A percentile compares a stretch with the other conserved stretches of the same genome.
phyloP scores from a whole-genome alignment of 1,140 invertebrate species.

The Diorhabda sublineata region DNA sequence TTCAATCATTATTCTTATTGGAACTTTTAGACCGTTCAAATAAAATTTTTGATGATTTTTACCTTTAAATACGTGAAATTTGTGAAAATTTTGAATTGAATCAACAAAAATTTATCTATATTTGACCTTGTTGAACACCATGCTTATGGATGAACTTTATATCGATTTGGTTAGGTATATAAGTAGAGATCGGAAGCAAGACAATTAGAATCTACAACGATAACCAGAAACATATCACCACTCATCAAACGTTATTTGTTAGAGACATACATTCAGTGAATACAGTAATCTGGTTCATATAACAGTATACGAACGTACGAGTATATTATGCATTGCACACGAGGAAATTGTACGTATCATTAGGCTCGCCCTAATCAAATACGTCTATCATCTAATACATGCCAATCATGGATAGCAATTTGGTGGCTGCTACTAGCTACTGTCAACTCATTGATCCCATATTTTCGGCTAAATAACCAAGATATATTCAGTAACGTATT shows the following conservation, averaged over 20 bases:
- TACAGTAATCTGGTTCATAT: slow-evolving; percentile 41
- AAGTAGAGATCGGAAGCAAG: slow-evolving; percentile 11
- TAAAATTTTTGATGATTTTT: no score
- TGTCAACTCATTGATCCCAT: not conserved
- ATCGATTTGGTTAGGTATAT: not conserved
- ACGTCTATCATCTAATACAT: slow-evolving; percentile 45
- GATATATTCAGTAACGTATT: no score
- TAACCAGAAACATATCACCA: slow-evolving; percentile 42
- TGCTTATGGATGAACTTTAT: no score
- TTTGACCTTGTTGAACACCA: no score
- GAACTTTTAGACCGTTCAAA: no score
- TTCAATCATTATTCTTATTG: no score
- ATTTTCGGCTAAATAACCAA: no score
- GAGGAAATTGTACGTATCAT: slow-evolving; percentile 46
- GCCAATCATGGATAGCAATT: slow-evolving; percentile 44
- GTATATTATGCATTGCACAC: slow-evolving; percentile 35
- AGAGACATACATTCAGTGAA: slow-evolving; percentile 37
- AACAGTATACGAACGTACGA: slow-evolving; percentile 37
- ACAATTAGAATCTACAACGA: slow-evolving; percentile 37
- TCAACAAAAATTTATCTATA: no score
- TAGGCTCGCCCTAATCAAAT: slow-evolving; percentile 44
- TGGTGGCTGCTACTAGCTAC: slow-evolving; percentile 19
- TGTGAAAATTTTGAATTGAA: no score
- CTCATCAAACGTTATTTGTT: slow-evolving; percentile 43
- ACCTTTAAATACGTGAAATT: no score